Evolutionary conservation across 2,113 vertebrate species (phyloP).

Genomic region (Sapajus apella): DNA sequence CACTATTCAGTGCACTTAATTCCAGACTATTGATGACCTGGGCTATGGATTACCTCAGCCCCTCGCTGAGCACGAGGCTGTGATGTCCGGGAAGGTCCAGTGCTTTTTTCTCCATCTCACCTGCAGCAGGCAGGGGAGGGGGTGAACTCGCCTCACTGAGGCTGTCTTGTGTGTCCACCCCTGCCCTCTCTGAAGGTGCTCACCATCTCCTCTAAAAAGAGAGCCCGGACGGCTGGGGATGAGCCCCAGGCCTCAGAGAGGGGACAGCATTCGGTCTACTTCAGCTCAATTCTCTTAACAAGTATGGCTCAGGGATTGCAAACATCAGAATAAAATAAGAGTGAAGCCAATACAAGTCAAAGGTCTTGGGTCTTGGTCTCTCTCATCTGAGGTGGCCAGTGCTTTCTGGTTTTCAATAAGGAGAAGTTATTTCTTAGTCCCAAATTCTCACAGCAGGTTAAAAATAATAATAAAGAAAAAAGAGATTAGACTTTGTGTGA

Average conservation of each 20-base stretch:
- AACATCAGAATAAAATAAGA: background rate
- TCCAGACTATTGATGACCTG: background rate
- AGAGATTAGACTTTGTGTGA: background rate
- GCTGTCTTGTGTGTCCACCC: background rate
- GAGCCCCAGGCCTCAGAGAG: background rate
- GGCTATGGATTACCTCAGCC: too few species aligned
- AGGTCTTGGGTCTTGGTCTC: background rate
- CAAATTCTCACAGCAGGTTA: too few species aligned
- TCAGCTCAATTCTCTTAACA: background rate
- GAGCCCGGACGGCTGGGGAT: background rate
- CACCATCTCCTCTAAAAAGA: background rate
- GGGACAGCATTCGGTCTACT: rapidly evolving
- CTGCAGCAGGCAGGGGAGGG: background rate
- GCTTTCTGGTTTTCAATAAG: background rate
- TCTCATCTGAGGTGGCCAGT: background rate
- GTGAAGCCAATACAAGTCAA: background rate
- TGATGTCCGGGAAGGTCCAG: rapidly evolving
- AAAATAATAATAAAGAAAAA: too few species aligned
- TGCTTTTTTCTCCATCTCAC: background rate
- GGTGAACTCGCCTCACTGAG: rapidly evolving
- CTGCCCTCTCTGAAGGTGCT: background rate
- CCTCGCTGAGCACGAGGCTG: background rate
- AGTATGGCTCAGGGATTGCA: background rate
- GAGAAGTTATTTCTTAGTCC: background rate
- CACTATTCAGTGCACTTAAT: too few species aligned